phyloP scores from a whole-genome alignment of 2,797 vertebrate genomes.

The Sebastes steindachneri region DNA sequence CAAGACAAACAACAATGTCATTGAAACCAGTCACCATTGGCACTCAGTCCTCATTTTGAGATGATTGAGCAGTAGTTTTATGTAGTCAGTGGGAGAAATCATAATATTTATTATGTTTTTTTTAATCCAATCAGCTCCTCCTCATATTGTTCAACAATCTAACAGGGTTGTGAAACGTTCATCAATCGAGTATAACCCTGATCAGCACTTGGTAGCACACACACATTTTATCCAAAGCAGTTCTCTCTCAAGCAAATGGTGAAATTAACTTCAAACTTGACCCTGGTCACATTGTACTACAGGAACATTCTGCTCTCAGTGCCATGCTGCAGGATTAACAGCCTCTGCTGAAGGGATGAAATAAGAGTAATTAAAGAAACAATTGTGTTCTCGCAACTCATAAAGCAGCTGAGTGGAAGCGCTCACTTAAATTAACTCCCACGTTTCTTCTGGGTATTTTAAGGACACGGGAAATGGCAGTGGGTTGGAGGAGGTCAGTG shows the following conservation, averaged over 20 bases:
- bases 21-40: not conserved
- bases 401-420: constrained; percentile 12
- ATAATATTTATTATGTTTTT: not conserved
- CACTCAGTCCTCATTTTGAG: not conserved
- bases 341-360: constrained; percentile 5
- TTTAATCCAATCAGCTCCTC: not conserved
- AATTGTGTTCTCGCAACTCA: constrained; percentile 14
- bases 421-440: constrained; percentile 6
- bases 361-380: constrained; percentile 9
- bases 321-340: not conserved
- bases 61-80: not conserved
- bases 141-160: not conserved
- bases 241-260: not conserved
- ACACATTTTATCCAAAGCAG: not conserved
- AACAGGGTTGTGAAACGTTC: not conserved
- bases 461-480: not conserved
- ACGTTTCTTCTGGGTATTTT: constrained; percentile 7
- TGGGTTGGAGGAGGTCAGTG: not conserved
- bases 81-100: not conserved
- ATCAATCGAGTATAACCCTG: not conserved
- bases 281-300: not conserved
- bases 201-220: not conserved
- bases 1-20: not conserved
- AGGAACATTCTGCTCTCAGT: not conserved
- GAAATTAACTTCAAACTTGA: not conserved